phyloP scores from a whole-genome alignment of 1,140 invertebrate genomes.

The Drosophila orosa region DNA sequence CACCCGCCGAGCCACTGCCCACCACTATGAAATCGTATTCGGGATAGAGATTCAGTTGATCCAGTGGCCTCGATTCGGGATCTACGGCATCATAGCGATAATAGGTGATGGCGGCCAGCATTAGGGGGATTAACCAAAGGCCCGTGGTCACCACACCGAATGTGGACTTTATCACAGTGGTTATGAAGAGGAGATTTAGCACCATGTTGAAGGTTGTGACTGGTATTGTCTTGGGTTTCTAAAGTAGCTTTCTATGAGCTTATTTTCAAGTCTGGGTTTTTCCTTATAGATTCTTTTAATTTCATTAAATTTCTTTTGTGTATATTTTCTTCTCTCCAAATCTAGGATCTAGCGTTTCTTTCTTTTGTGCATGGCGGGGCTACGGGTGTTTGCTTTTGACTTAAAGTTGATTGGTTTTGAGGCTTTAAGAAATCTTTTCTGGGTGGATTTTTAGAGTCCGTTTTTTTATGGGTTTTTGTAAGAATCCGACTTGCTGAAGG shows the following conservation, averaged over 20 bases:
- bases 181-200: constrained; percentile 89
- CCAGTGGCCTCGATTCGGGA: constrained; percentile 89
- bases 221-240: background rate
- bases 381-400: background rate
- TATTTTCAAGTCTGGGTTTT: background rate
- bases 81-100: constrained; percentile 92
- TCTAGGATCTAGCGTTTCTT: constrained; percentile 61
- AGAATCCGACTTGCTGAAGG: background rate
- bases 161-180: constrained; percentile 90
- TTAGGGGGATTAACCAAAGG: constrained; percentile 92
- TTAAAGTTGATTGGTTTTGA: background rate
- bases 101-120: constrained; percentile 92
- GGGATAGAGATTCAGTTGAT: constrained; percentile 85
- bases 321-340: constrained; percentile 6
- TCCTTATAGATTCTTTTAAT: background rate
- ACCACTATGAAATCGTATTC: constrained; percentile 95
- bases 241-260: too few species aligned
- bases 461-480: background rate
- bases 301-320: background rate
- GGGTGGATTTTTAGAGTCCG: background rate
- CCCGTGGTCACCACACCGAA: constrained; percentile 90
- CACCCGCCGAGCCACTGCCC: constrained; percentile 91
- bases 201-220: constrained; percentile 85
- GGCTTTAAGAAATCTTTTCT: background rate
- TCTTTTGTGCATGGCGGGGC: constrained; percentile 73